Conservation (phyloP, 2,113 vertebrate species). For the Corynorhinus townsendii region DNA sequence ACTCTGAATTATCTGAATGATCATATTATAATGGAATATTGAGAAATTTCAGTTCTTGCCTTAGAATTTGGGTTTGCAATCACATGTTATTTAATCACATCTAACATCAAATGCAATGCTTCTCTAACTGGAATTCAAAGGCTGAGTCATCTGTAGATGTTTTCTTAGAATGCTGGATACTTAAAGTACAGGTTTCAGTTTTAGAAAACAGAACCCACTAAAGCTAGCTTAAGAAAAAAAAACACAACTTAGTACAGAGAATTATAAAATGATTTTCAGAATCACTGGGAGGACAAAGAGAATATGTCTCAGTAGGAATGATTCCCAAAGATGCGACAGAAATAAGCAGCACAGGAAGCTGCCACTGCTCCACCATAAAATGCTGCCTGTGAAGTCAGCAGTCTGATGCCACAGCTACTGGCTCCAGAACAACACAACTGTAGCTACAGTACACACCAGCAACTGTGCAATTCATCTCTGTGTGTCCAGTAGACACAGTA, state of each 20-base stretch:
- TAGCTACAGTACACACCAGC: too few species aligned
- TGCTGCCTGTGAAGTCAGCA: not conserved
- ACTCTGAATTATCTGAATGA: not conserved
- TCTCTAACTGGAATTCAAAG: not conserved
- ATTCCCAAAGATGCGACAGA: not conserved
- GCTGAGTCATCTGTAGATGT: not conserved
- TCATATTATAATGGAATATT: not conserved
- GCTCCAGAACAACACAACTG: not conserved
- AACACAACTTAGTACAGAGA: not conserved
- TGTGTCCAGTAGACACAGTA: not conserved
- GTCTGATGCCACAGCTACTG: not conserved
- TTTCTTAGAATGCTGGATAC: not conserved
- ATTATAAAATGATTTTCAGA: not conserved
- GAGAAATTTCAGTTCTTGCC: not conserved
- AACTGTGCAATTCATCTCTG: not conserved
- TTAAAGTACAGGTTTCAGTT: not conserved
- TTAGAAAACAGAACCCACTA: not conserved
- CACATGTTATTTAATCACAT: not conserved
- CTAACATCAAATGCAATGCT: not conserved
- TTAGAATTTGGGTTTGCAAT: not conserved
- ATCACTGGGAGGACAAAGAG: not conserved
- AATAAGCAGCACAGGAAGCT: not conserved
- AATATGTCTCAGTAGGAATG: not conserved
- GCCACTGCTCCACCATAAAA: fast-evolving
- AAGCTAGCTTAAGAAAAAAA: not conserved